Conservation (phyloP, 2,113 vertebrate genomes). For the Silurus glanis region DNA sequence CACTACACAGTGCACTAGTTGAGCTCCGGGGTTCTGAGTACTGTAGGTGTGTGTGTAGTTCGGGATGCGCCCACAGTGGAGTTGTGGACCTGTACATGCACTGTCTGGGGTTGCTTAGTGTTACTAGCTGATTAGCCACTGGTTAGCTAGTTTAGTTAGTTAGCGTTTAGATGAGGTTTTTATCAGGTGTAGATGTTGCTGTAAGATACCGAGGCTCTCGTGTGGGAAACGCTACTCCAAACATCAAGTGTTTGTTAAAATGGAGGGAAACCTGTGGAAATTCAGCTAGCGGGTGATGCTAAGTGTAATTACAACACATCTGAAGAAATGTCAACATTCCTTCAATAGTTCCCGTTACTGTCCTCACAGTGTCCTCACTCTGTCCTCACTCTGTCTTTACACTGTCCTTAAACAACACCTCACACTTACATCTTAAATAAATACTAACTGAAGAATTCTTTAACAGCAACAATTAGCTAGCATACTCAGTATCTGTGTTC, state of each 20-base stretch:
- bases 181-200: not conserved
- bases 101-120: not conserved
- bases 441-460: not conserved
- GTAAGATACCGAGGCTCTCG: too few relatives aligned
- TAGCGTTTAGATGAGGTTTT: not conserved
- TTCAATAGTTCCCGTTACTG: not conserved
- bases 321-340: not conserved
- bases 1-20: not conserved
- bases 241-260: not conserved
- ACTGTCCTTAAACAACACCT: not conserved
- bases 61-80: not conserved
- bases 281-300: not conserved
- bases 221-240: not conserved
- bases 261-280: not conserved
- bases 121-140: not conserved
- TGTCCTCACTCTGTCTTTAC: not conserved
- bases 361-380: not conserved
- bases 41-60: not conserved
- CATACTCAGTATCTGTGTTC: not conserved
- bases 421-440: not conserved
- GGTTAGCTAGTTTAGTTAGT: not conserved
- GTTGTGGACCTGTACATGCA: not conserved
- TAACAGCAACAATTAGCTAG: not conserved
- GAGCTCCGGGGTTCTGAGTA: too few relatives aligned
- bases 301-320: not conserved